A percentile compares a stretch with the other conserved stretches of the same genome.
Conservation (phyloP, 2,888 invertebrate genomes). For the Lasioglossum morio region DNA sequence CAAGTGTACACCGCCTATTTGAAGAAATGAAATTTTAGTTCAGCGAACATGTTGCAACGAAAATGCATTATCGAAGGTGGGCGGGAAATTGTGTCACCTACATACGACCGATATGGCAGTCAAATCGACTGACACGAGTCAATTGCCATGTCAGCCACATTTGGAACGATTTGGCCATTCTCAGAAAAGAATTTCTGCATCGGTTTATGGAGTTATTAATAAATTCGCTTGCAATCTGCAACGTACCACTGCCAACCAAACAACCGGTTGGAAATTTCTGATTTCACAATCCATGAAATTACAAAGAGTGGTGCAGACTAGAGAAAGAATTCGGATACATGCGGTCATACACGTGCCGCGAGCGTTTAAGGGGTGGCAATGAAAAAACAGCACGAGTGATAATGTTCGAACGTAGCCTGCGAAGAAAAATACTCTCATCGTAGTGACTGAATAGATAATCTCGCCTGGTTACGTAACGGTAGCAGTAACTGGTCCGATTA, state of each 20-base stretch:
- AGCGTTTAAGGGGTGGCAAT: background rate
- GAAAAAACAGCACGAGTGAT: conserved; percentile 51
- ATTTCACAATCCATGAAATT: background rate
- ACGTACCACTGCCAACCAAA: background rate
- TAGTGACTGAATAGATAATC: conserved; percentile 63
- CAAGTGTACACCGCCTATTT: background rate
- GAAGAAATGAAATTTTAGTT: background rate
- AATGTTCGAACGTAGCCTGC: conserved; percentile 43
- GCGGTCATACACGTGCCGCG: conserved; percentile 28
- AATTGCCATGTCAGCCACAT: background rate
- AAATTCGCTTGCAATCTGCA: background rate
- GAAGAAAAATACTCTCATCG: conserved; percentile 47
- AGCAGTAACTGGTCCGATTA: conserved; percentile 55
- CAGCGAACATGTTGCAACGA: background rate
- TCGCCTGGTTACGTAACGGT: conserved; percentile 58
- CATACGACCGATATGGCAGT: background rate
- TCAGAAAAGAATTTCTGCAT: background rate
- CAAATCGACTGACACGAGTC: background rate
- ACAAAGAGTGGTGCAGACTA: background rate
- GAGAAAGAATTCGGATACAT: background rate
- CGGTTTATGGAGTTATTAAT: background rate
- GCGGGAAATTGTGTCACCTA: background rate
- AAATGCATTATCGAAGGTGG: background rate
- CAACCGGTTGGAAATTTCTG: background rate
- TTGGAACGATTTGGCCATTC: background rate